Base-by-base conservation (phyloP, 2,113 vertebrate genomes). In the Cynocephalus volans region DNA sequence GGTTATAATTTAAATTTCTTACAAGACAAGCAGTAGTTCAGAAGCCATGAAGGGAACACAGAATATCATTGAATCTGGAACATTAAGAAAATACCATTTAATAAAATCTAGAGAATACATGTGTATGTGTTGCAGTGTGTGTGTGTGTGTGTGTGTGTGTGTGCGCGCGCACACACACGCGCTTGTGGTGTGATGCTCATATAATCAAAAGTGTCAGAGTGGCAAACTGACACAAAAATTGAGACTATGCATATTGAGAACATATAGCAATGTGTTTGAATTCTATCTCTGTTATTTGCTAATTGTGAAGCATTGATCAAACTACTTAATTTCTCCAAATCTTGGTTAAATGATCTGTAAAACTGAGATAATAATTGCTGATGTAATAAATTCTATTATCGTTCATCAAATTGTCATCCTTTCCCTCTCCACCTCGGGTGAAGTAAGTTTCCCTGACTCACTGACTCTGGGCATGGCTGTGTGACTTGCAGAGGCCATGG, bases 1-100 rank as follows among this genome's bases (percentile, higher is more conserved):
- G 31, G 21, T 81, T 84, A 58, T 23, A 33, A 41, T 81, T 93
- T 64, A 81, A n/a, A 94, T 33, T 69, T 90, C 48, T 93, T 69
- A 77, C 0, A 50, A 8, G 15, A 67, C 18, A 70, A 72, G 8
- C 17, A 85, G 14, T 58, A 54, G 18, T 54, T 76, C 26, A 70
- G 45, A 72, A 33, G 64, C 31, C 21, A 5, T 21, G 14, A 18
- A 90, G 65, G 26, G 9, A 82, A 50, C 10, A 56, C 14, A 41
- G 28, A 64, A 1, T 54, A 65, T 70, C 10, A 81, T 8, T 69
- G 64, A 84, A 28, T 70, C n/a, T 48, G 33, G 6, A 82, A 75
- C 4, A 69, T 48, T 58, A 26, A 69, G 31, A 85, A 91, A 24
- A 50, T 52, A 36, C 4, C 26, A 58, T 45, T 90, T 76, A 67